Conservation (phyloP, 2,888 invertebrate species). For the Macropis europaea region DNA sequence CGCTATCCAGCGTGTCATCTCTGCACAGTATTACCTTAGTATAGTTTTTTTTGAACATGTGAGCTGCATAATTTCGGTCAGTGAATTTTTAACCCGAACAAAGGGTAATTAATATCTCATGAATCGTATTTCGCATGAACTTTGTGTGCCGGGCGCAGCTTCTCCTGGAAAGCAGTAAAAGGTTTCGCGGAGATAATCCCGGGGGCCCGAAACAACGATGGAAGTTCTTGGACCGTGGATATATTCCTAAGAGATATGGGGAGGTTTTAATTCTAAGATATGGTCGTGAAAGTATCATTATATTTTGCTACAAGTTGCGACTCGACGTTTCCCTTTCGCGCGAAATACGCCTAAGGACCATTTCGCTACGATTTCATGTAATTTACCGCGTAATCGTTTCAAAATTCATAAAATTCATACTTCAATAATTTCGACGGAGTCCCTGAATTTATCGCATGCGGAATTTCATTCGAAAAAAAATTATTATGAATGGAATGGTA, state of each 20-base stretch:
- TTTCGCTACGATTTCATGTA: no score
- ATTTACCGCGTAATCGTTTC: no score
- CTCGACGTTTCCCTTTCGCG: not conserved
- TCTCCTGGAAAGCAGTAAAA: slow-evolving; percentile 1
- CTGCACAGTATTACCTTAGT: no score
- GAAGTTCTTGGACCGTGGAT: slow-evolving; percentile 4
- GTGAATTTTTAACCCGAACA: not conserved
- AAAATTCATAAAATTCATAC: no score
- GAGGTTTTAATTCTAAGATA: slow-evolving; percentile 31
- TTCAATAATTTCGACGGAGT: no score
- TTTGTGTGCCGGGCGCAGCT: not conserved
- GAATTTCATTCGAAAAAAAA: no score
- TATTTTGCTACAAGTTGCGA: not conserved
- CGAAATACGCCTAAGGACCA: not conserved
- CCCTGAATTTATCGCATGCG: no score
- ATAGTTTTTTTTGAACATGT: not conserved
- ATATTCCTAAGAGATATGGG: slow-evolving; percentile 16
- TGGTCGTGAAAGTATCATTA: not conserved
- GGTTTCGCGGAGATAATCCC: slow-evolving; percentile 9
- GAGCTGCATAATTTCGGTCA: not conserved
- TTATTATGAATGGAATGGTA: no score
- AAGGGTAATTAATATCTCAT: slow-evolving; percentile 17
- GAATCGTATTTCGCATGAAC: not conserved
- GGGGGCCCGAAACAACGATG: slow-evolving; percentile 7
- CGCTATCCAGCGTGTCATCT: no score